Percentiles rank a stretch among this genome's conserved stretches.
Conservation (phyloP, 64 coral and sea anemone species). For the Pocillopora verrucosa region DNA sequence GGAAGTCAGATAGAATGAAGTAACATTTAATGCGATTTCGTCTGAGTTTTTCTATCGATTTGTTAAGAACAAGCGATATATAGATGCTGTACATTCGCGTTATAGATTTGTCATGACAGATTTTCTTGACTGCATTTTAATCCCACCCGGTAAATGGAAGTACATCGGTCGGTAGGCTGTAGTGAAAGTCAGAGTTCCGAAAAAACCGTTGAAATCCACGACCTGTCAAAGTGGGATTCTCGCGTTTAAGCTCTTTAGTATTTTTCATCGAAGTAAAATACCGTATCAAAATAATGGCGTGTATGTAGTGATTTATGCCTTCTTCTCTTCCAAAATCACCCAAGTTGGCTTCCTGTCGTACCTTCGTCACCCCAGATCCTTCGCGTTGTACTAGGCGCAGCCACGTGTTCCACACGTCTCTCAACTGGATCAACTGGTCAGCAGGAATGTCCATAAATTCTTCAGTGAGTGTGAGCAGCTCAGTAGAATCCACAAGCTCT, state of each 20-base stretch:
- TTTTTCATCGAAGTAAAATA: background rate
- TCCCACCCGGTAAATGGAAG: slow-evolving; percentile 33
- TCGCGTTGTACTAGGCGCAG: background rate
- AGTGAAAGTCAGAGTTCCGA: background rate
- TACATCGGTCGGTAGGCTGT: slow-evolving; percentile 26
- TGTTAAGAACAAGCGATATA: slow-evolving; percentile 7
- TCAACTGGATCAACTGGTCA: background rate
- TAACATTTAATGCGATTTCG: background rate
- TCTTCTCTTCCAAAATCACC: background rate
- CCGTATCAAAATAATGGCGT: slow-evolving; percentile 51
- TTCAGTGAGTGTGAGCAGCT: slow-evolving; percentile 14
- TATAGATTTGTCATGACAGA: background rate
- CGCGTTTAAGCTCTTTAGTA: background rate
- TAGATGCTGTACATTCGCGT: slow-evolving; percentile 31
- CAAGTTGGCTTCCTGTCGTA: background rate
- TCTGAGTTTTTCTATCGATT: background rate
- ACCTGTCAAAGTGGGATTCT: slow-evolving; percentile 2
- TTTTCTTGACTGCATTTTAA: background rate
- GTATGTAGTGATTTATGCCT: slow-evolving; percentile 15
- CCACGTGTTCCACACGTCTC: slow-evolving; percentile 41
- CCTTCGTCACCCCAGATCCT: background rate
- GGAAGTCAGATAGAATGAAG: slow-evolving; percentile 24
- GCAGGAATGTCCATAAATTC: slow-evolving; percentile 6
- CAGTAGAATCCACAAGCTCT: slow-evolving; percentile 28
- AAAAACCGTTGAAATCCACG: background rate